These are phyloP conservation scores for Danio jaintianensis DNA, from an alignment of 2,797 vertebrate genomes.

Conservation along the genomic window DNA sequence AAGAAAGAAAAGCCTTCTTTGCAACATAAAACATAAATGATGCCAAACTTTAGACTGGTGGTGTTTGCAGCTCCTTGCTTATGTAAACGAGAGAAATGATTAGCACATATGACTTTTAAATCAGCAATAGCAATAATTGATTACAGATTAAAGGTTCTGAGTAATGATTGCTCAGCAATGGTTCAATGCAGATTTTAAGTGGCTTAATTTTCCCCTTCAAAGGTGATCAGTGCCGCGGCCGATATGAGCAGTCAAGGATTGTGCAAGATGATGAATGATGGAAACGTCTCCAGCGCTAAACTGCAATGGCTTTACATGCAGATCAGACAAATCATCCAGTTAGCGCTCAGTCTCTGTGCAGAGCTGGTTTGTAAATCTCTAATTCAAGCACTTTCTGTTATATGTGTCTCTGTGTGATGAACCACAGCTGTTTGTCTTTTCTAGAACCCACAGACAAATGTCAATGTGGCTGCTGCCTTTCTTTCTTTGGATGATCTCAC, in stretches of 20 bases:
- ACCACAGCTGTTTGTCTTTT: background rate
- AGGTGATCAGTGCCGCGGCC: conserved; percentile 9
- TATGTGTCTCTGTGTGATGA: background rate
- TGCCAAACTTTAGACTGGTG: too few relatives aligned
- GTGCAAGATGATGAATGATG: background rate
- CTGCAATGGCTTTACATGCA: background rate
- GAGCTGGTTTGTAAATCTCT: conserved; percentile 23
- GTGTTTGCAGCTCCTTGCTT: background rate
- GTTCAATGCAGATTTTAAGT: background rate
- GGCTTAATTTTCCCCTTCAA: background rate
- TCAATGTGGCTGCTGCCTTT: background rate
- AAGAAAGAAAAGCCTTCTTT: too few relatives aligned
- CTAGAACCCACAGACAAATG: conserved; percentile 1
- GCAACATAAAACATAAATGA: too few relatives aligned
- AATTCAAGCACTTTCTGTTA: background rate
- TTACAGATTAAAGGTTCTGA: background rate
- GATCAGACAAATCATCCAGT: conserved; percentile 14
- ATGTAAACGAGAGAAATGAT: background rate
- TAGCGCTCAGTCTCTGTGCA: background rate
- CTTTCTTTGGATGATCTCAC: background rate
- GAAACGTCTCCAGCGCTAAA: background rate
- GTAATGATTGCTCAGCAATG: background rate
- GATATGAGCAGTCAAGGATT: conserved; percentile 9
- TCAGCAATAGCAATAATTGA: background rate
- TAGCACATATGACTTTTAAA: background rate